Base-by-base conservation (phyloP, 64 coral and sea anemone genomes). In the Acropora yongei region DNA sequence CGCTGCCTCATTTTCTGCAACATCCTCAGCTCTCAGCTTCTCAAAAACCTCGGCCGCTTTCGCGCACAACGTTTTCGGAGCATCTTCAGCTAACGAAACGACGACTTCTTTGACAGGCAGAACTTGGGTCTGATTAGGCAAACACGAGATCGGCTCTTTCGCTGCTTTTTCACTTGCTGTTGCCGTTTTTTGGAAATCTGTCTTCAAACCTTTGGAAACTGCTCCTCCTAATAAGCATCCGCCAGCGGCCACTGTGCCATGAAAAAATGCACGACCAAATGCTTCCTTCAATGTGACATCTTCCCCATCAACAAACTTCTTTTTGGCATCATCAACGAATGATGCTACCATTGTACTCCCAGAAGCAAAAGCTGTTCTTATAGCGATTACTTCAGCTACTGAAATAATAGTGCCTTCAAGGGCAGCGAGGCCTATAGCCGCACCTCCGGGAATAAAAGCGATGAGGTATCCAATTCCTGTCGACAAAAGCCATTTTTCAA, bases 361-460 rank as follows among this genome's bases (percentile, higher is more conserved):
- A 40, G 78, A 77, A 13, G 86, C 86, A 39, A 78, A 89, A 46
- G 86, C 92, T 45, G 58, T 46, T 17, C 85, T 78, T 30, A 89
- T 50, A 2, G 3, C 87, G 30, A 60, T 60, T 5, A 76, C 68
- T 43, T 93, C 47, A 72, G n/a, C 50, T 17, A 82, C 17, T 1
- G 41, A 49, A 20, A 93, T 65, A 46, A 77, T 51, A 10, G 9
- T 74, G 11, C 49, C 49, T 44, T 89, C 61, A 58, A 88, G 5
- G 10, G 51, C 17, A 2, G 84, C 84, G 19, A 30, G 58, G 1
- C 84, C 92, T 8, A 72, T 78, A 4, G 84, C 85, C 3, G 39
- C 86, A 41, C 92, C 92, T 41, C 92, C 92, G 2, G 78, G 39
- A n/a, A 57, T 41, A 60, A 67, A 86, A 11, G 86, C 92, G 82